Evolutionary conservation across 2,113 vertebrate genomes (phyloP), one percentile per base, ranked within the genome.

Genomic region (Neogale vison): DNA sequence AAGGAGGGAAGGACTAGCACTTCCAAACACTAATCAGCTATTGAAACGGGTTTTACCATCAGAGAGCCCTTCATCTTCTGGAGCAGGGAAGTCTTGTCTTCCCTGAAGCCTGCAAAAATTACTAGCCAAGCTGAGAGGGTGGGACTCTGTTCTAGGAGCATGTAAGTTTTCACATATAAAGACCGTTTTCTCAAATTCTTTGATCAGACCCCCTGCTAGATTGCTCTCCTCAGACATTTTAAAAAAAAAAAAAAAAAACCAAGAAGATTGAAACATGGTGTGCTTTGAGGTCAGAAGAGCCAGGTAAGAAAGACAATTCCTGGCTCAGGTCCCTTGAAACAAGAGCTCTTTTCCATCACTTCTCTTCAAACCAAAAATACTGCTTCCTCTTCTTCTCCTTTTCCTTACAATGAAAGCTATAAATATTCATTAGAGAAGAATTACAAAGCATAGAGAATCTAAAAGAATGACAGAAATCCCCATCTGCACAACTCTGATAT

Each of bases 171-270:
- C 91, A 85, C 45, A 24, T 18, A 59, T 24, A 52, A 85, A 97
- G 67, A 13, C 72, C 67, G 29, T 74, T 36, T 94, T 74, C 61
- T 50, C 31, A 47, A 24, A 26, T 67, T 88, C 96, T 95, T 94
- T 97, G 26, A 96, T 96, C 98, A 89, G 93, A 76, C 65, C 74
- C 85, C 96, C 94, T 94, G 21, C 91, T 23, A 55, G 71, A 69
- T 55, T 34, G 36, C 88, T 93, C 82, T 80, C 42, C 36, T 91
- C 81, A 34, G 55, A 81, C 81, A 88, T 63, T 24, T 59, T 90
- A 50, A 50, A 14, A 50, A 52, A 79, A 85, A 50, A 47, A 47
- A 45, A 74, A 76, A 14, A 76, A 76, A 29, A 4, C 0, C 10
- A 76, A 65, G 39, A 69, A 96, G 63, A 87, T 39, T 86, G 91